Evolutionary conservation across 2,888 invertebrate species (phyloP).

Genomic region (Graphium colonna): DNA sequence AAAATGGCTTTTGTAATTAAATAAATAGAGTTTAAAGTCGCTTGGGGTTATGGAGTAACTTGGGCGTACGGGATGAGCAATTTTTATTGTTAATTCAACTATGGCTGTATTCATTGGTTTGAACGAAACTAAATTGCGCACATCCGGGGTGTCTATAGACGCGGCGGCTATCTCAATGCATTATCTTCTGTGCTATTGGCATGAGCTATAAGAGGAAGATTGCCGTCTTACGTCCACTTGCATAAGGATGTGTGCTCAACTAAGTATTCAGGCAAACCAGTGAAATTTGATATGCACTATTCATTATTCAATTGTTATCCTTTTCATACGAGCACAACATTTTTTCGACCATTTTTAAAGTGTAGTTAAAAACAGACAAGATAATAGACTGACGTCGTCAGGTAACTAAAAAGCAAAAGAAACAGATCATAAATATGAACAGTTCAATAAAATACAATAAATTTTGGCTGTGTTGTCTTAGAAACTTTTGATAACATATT

Average conservation of each 20-base stretch:
- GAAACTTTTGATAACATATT: too few relatives aligned
- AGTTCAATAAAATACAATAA: too few relatives aligned
- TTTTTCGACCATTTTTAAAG: background rate
- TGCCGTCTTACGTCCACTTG: conserved; percentile 43
- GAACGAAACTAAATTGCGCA: conserved; percentile 74
- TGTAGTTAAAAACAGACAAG: too few relatives aligned
- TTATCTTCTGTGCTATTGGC: conserved; percentile 48
- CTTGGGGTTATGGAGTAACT: conserved; percentile 17
- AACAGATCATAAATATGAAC: too few relatives aligned
- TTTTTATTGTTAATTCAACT: conserved; percentile 74
- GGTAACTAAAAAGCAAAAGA: too few relatives aligned
- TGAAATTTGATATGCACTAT: conserved; percentile 23
- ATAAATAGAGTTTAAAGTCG: conserved; percentile 27
- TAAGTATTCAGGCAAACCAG: conserved; percentile 22
- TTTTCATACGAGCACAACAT: background rate
- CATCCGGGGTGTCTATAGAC: conserved; percentile 75
- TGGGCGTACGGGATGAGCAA: conserved; percentile 66
- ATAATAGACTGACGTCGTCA: too few relatives aligned
- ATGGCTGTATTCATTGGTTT: conserved; percentile 68
- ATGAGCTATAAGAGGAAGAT: conserved; percentile 58
- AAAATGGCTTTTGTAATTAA: conserved; percentile 20
- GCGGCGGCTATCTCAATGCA: conserved; percentile 49
- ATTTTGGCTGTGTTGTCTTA: too few relatives aligned
- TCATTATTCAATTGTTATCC: conserved; percentile 2
- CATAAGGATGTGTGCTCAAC: conserved; percentile 44